These are phyloP conservation scores for Pangasius larnaudii DNA, from an alignment of 2,797 vertebrate genomes.

Conservation along the genomic window DNA sequence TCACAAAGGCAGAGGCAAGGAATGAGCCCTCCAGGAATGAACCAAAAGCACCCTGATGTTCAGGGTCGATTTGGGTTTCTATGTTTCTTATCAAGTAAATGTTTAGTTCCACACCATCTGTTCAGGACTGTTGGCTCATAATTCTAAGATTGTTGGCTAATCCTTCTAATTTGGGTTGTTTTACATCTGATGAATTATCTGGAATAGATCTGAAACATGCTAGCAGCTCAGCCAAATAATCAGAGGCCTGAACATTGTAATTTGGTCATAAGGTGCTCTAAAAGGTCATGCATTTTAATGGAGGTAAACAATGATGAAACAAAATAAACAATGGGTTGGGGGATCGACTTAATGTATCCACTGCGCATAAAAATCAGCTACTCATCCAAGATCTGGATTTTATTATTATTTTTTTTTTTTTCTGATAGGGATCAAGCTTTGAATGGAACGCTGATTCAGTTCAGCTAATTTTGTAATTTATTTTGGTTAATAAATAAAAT, in stretches of 20 bases:
- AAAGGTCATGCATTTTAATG: neutral
- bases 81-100: neutral
- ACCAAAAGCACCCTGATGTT: neutral
- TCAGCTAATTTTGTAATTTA: neutral
- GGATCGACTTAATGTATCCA: neutral
- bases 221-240: neutral
- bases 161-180: neutral
- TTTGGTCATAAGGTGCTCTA: neutral
- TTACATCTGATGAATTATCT: neutral
- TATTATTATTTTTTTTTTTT: neutral
- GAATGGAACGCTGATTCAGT: neutral
- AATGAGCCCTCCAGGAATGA: neutral
- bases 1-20: neutral
- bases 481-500: neutral
- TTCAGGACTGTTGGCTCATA: neutral
- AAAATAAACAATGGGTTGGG: neutral
- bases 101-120: slow-evolving; percentile 5
- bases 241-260: neutral
- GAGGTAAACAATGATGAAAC: neutral
- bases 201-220: neutral
- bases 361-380: neutral
- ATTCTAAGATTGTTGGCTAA: neutral
- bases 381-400: neutral
- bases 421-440: neutral
- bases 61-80: neutral